Conservation (phyloP, 2,113 vertebrate genomes). For the Calypte anna region DNA sequence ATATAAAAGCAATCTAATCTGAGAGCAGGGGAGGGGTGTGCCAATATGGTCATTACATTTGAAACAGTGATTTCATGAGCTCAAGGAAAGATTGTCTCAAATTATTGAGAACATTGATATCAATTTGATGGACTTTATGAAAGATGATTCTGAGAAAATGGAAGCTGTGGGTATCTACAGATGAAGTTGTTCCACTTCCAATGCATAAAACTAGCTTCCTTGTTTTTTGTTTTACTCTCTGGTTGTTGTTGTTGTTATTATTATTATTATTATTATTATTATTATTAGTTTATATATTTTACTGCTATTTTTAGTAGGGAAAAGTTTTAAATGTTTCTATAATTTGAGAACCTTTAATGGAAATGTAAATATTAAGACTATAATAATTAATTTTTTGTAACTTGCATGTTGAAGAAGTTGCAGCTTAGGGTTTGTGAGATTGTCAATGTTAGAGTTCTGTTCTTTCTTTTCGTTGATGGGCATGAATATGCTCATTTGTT, state of each 20-base stretch:
- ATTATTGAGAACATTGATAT: background rate
- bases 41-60: background rate
- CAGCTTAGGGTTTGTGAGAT: slow-evolving; percentile 99
- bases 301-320: slow-evolving; percentile 77
- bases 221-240: slow-evolving; percentile 78
- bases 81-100: background rate
- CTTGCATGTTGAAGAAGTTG: slow-evolving; percentile 99
- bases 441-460: slow-evolving; percentile 99
- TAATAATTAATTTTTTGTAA: slow-evolving; percentile 75
- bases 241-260: slow-evolving; percentile 41
- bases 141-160: slow-evolving; percentile 4
- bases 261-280: slow-evolving; percentile 66
- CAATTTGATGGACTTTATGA: slow-evolving; percentile 6
- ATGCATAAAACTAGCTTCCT: slow-evolving; percentile 80
- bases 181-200: slow-evolving; percentile 87
- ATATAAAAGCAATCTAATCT: slow-evolving; percentile 19
- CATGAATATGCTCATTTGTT: slow-evolving; percentile 99
- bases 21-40: background rate
- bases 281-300: slow-evolving; percentile 80
- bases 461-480: slow-evolving; percentile 97
- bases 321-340: slow-evolving; percentile 76
- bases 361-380: slow-evolving; percentile 74
- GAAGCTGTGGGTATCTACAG: slow-evolving; percentile 72
- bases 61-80: background rate
- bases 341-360: slow-evolving; percentile 73